Evolutionary conservation across 2,797 vertebrate genomes (phyloP), one percentile per base, ranked within the genome.

Genomic region (Leontocebus nigricollis): DNA sequence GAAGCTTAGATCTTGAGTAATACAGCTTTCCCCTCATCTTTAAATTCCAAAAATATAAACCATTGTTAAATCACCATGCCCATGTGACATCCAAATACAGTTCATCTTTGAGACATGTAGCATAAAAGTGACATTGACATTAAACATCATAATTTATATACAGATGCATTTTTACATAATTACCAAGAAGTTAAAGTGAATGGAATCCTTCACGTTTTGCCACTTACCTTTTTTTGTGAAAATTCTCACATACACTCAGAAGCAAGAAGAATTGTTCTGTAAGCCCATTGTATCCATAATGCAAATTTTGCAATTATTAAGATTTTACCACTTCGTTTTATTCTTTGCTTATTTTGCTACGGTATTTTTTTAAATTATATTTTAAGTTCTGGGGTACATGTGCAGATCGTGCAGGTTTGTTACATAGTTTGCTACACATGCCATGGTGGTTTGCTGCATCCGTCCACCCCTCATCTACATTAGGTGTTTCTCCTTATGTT

Each of bases 51-150:
- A 93, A 72, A 22, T 93, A 76, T 55, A 55, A 95, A 17, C 7
- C 30, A 57, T 89, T 84, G 33, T 92, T 41, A 24, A 67, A 89
- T 70, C 24, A 33, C n/a, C 20, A 88, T 46, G 13, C 33, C 46
- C 67, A 86, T 50, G 33, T 7, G 61, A 50, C 41, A 89, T 64
- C 22, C 30, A 77, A 92, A 61, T 59, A 7, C 20, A 27, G 20
- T 86, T 52, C 19, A 50, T 79, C 17, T n/a, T 80, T 76, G 48
- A 85, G 36, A 92, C 9, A 24, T 5, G 10, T 26, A 61, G 61
- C 30, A 46, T 26, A 57, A 88, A 90, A 91, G 88, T 91, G 88
- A 76, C 59, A 73, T 57, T 82, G 82, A 90, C 72, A 88, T 67
- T 91, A 90, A 84, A 17, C 15, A 75, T 76, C 14, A 4, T 75